Percentiles rank a stretch among this genome's conserved stretches.
Conservation (phyloP, 2,113 vertebrate species). For the Parus major region DNA sequence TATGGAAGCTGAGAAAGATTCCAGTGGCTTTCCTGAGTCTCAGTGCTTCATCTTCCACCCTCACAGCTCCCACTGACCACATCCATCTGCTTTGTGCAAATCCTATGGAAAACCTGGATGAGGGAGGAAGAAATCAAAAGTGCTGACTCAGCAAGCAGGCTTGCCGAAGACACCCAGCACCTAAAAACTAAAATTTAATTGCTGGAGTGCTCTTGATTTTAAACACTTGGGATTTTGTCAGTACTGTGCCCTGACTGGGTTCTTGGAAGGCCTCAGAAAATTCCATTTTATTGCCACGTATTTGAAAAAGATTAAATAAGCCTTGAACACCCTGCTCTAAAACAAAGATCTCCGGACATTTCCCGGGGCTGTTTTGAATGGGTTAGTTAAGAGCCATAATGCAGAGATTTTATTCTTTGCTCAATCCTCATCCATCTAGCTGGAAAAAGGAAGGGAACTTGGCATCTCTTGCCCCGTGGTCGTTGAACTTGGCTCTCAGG, state of each 20-base stretch:
- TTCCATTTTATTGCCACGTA: neutral
- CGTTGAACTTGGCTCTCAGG: neutral
- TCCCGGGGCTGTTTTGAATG: constrained; percentile 8
- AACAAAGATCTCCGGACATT: neutral
- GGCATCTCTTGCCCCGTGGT: neutral
- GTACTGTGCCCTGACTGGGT: rapidly evolving
- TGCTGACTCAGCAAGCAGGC: neutral
- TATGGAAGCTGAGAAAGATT: neutral
- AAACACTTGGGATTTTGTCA: neutral
- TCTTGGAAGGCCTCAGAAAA: neutral
- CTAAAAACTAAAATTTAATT: neutral
- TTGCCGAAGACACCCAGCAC: neutral
- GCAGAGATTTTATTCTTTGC: constrained; percentile 11
- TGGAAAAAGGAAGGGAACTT: neutral
- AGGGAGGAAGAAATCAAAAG: neutral
- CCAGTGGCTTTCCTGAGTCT: neutral
- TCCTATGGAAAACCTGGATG: neutral
- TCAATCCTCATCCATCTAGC: constrained; percentile 21
- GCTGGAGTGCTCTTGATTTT: neutral
- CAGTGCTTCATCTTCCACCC: neutral
- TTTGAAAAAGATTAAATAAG: neutral
- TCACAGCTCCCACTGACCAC: neutral
- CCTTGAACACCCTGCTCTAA: neutral
- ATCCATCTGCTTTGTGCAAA: neutral
- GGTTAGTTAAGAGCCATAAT: constrained; percentile 7